Conservation (phyloP, 1,140 invertebrate genomes). For the Hormaphis cornu region DNA sequence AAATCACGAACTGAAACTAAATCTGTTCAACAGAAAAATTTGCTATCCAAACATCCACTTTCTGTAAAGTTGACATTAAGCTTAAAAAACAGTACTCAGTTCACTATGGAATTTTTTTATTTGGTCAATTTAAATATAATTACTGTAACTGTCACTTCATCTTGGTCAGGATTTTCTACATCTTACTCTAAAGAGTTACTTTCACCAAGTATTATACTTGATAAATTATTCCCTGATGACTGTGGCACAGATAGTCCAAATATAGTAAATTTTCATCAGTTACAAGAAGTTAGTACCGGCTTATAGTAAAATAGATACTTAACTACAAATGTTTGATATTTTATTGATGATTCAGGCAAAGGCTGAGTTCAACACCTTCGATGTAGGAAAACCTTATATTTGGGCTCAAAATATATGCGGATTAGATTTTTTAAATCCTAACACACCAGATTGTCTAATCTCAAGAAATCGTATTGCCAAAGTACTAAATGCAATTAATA, state of each 20-base stretch:
- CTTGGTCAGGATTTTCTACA: conserved; percentile 25
- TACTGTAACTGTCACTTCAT: conserved; percentile 14
- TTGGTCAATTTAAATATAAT: conserved; percentile 24
- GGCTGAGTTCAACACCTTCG: conserved; percentile 9
- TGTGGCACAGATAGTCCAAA: conserved; percentile 12
- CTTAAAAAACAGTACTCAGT: conserved; percentile 15
- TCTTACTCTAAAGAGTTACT: conserved; percentile 18
- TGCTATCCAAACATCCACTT: conserved; percentile 3
- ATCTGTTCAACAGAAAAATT: conserved; percentile 8
- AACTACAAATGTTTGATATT: background rate
- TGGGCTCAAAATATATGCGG: conserved; percentile 27
- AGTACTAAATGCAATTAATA: conserved; percentile 17
- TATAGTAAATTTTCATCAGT: conserved; percentile 20
- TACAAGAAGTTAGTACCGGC: conserved; percentile 8
- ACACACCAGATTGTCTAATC: background rate
- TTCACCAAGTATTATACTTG: conserved; percentile 21
- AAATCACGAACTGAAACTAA: conserved; percentile 25
- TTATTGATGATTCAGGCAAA: background rate
- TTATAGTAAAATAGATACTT: background rate
- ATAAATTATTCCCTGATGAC: conserved; percentile 11
- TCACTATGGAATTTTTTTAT: conserved; percentile 26
- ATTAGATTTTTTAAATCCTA: conserved; percentile 16
- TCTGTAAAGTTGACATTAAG: conserved; percentile 23
- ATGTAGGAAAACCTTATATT: conserved; percentile 20
- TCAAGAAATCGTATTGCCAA: conserved; percentile 17